These are phyloP conservation scores for Eilema griseolum DNA, from an alignment of 2,888 invertebrate species.

Conservation along the genomic window DNA sequence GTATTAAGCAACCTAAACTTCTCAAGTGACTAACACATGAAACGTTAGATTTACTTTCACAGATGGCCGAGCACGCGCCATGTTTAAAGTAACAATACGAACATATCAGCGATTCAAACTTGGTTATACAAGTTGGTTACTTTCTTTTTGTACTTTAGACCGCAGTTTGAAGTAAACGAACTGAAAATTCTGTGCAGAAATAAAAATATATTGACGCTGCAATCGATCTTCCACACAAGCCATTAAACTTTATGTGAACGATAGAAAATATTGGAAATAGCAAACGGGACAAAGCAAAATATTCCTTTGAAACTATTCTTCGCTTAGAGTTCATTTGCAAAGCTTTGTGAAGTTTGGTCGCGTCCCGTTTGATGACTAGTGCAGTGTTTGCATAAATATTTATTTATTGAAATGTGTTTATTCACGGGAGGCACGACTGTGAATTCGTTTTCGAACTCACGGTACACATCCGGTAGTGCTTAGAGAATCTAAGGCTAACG, in stretches of 20 bases:
- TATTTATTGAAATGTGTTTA: conserved; percentile 34
- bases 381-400: conserved; percentile 51
- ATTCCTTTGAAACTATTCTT: conserved; percentile 74
- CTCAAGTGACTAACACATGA: conserved; percentile 41
- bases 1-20: conserved; percentile 27
- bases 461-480: conserved; percentile 8
- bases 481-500: conserved; percentile 6
- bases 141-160: conserved; percentile 53
- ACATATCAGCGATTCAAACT: conserved; percentile 53
- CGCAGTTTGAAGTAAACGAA: conserved; percentile 63
- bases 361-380: conserved; percentile 54
- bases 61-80: conserved; percentile 48
- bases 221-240: conserved; percentile 72
- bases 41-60: conserved; percentile 51
- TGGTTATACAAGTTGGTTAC: conserved; percentile 50
- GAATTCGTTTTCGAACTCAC: conserved; percentile 17
- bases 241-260: conserved; percentile 77
- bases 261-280: conserved; percentile 74
- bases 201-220: conserved; percentile 78
- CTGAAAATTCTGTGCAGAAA: conserved; percentile 73
- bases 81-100: conserved; percentile 54
- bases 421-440: conserved; percentile 16
- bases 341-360: conserved; percentile 58
- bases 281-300: conserved; percentile 72
- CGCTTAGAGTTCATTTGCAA: conserved; percentile 66